Percentiles rank a stretch among this genome's conserved stretches.
These are phyloP conservation scores for Plotosus lineatus DNA, from an alignment of 2,113 vertebrate species.

Conservation along the genomic window DNA sequence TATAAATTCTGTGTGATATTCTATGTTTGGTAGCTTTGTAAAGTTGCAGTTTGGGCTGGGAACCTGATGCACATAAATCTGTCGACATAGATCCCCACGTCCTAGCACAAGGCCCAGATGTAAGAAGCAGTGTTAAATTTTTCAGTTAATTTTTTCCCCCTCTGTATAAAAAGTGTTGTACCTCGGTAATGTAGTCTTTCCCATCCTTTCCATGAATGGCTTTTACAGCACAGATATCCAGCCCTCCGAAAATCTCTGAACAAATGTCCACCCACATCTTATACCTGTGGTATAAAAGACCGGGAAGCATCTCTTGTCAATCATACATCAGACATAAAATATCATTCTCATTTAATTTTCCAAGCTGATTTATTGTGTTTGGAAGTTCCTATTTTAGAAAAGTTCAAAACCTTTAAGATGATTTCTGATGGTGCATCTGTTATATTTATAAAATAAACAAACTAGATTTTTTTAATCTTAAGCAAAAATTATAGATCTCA, in stretches of 20 bases:
- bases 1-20: background rate
- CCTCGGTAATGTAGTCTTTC: constrained; percentile 98
- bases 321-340: background rate
- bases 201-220: constrained; percentile 96
- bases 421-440: too few species aligned
- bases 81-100: background rate
- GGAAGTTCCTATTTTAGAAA: too few species aligned
- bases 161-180: constrained; percentile 59
- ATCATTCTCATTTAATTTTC: too few species aligned
- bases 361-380: too few species aligned
- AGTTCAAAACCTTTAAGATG: too few species aligned
- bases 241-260: constrained; percentile 91
- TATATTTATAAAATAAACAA: too few species aligned
- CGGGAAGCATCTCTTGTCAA: background rate
- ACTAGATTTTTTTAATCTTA: too few species aligned
- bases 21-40: background rate
- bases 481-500: too few species aligned
- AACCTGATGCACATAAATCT: background rate
- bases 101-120: background rate
- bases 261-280: constrained; percentile 95
- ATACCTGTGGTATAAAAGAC: constrained; percentile 73
- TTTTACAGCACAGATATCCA: constrained; percentile 98
- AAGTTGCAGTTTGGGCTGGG: background rate
- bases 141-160: background rate
- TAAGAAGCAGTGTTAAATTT: background rate